A percentile compares a stretch with the other conserved stretches of the same genome.
Conservation (phyloP, 2,888 invertebrate genomes). For the Automeris io region DNA sequence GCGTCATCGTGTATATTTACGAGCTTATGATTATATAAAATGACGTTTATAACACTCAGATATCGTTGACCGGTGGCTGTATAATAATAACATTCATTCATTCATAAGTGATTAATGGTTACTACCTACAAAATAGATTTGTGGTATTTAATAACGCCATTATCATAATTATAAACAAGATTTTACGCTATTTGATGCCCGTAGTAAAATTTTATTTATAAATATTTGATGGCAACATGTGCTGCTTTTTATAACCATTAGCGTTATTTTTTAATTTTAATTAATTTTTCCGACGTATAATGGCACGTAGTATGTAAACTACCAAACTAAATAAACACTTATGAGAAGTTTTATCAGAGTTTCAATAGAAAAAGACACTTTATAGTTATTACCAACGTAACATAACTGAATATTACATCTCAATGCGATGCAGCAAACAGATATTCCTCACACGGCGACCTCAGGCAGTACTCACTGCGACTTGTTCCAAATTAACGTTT, state of each 20-base stretch:
- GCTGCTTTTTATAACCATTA: constrained; percentile 12
- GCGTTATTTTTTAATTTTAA: no score
- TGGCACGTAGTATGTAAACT: no score
- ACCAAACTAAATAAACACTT: no score
- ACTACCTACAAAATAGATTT: constrained; percentile 71
- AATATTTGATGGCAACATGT: constrained; percentile 26
- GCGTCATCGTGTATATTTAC: constrained; percentile 73
- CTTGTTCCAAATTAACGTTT: no score
- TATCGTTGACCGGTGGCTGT: constrained; percentile 67
- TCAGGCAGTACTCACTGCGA: no score
- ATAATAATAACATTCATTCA: constrained; percentile 69
- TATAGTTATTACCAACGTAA: no score
- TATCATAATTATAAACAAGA: constrained; percentile 74
- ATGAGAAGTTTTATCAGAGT: no score
- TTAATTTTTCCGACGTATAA: no score
- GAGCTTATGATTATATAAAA: constrained; percentile 71
- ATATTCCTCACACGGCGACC: no score
- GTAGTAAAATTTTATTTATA: constrained; percentile 62
- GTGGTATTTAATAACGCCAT: constrained; percentile 63
- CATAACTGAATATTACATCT: no score
- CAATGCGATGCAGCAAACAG: no score
- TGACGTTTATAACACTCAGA: constrained; percentile 70
- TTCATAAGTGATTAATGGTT: constrained; percentile 70
- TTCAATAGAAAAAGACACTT: no score
- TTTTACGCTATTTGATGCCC: constrained; percentile 61